Percentiles rank a stretch among this genome's conserved stretches.
These are phyloP conservation scores for Argyresthia goedartella DNA, from an alignment of 2,888 invertebrate species.

Conservation along the genomic window DNA sequence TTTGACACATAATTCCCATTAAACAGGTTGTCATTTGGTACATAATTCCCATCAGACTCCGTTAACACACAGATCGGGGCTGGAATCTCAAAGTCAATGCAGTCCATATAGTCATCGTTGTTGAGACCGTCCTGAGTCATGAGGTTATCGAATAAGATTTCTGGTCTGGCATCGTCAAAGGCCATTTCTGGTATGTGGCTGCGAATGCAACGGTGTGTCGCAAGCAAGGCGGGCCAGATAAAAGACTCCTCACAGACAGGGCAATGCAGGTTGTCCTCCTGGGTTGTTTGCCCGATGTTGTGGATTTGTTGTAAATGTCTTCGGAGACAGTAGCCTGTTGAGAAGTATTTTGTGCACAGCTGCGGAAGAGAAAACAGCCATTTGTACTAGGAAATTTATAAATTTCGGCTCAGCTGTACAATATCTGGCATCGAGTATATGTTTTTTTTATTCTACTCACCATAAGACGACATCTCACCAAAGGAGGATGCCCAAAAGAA, in stretches of 20 bases:
- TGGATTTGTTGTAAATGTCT: slow-evolving; percentile 40
- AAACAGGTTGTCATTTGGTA: too few species aligned
- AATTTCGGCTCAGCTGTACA: too few species aligned
- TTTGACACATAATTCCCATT: background rate
- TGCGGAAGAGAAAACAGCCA: too few species aligned
- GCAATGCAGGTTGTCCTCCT: slow-evolving; percentile 32
- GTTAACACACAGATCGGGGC: slow-evolving; percentile 41
- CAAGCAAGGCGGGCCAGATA: slow-evolving; percentile 40
- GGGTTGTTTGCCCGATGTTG: slow-evolving; percentile 17
- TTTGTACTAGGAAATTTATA: too few species aligned
- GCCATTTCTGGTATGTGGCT: slow-evolving; percentile 35
- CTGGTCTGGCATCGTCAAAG: slow-evolving; percentile 40
- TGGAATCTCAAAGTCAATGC: slow-evolving; percentile 49
- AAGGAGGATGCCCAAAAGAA: too few species aligned
- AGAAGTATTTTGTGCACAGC: slow-evolving; percentile 43
- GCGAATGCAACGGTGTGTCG: slow-evolving; percentile 40
- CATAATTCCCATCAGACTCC: too few species aligned
- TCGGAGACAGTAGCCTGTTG: slow-evolving; percentile 32
- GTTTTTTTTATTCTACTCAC: too few species aligned
- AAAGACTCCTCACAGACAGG: slow-evolving; percentile 46
- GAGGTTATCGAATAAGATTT: slow-evolving; percentile 37
- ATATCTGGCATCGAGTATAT: too few species aligned
- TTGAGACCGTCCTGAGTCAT: too few species aligned
- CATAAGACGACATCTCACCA: too few species aligned
- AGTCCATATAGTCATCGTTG: slow-evolving; percentile 33